Evolutionary conservation across 2,113 vertebrate species (phyloP).

Genomic region (Lathamus discolor): DNA sequence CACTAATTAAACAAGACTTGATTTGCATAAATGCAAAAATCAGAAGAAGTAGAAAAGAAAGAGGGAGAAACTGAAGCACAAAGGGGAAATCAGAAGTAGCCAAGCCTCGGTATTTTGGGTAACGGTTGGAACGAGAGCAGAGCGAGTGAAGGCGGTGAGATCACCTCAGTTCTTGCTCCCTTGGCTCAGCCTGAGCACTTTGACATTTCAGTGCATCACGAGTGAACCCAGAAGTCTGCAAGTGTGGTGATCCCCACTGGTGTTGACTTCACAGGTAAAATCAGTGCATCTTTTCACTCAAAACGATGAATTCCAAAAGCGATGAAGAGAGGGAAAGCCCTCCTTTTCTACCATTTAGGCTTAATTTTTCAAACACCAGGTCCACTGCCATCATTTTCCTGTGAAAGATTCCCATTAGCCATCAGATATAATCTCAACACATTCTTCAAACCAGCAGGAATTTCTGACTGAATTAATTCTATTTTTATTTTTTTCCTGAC

Average conservation of each 20-base stretch:
- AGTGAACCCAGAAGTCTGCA: not conserved
- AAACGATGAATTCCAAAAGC: not conserved
- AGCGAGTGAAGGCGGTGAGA: not conserved
- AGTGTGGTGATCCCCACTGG: not conserved
- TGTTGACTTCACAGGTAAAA: not conserved
- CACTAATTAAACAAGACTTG: not conserved
- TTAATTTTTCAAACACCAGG: not conserved
- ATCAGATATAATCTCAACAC: conserved; percentile 3
- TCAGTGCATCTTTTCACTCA: not conserved
- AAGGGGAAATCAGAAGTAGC: not conserved
- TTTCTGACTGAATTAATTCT: conserved; percentile 55
- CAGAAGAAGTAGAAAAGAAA: not conserved
- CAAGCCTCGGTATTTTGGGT: not conserved
- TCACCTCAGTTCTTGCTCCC: not conserved
- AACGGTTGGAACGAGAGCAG: not conserved
- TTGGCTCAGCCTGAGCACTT: not conserved
- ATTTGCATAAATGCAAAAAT: not conserved
- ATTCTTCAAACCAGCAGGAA: conserved; percentile 39
- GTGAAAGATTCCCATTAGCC: not conserved
- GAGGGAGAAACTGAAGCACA: not conserved
- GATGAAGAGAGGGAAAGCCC: not conserved
- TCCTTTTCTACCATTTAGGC: not conserved
- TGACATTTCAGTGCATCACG: not conserved
- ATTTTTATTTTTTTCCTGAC: conserved; percentile 61
- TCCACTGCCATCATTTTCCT: not conserved